Evolutionary conservation across 2,113 vertebrate genomes (phyloP).

Genomic region (Plecturocebus donacophilus): DNA sequence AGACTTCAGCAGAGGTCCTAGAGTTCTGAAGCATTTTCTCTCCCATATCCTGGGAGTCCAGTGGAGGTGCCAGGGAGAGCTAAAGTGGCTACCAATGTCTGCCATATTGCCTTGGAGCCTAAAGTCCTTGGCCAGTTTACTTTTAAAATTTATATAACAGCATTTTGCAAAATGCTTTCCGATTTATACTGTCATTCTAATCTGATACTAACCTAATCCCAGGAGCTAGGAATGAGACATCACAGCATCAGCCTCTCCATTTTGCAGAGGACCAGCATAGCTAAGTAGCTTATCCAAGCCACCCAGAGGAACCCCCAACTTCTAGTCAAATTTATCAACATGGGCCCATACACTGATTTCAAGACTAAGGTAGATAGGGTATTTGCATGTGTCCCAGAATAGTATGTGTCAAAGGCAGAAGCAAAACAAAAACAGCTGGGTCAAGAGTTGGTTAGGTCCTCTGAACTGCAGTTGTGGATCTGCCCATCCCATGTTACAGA

Average conservation of each 20-base stretch:
- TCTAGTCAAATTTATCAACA: neutral
- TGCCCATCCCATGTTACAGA: neutral
- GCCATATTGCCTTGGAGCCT: neutral
- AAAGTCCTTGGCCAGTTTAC: neutral
- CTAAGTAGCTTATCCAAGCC: neutral
- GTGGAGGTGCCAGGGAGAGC: neutral
- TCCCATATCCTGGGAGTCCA: neutral
- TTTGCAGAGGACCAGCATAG: neutral
- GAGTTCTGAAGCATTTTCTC: neutral
- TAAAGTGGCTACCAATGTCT: neutral
- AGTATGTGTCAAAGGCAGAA: neutral
- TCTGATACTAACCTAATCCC: neutral
- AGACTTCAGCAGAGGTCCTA: neutral
- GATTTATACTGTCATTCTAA: neutral
- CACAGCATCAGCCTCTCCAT: neutral
- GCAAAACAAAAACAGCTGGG: neutral
- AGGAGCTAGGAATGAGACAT: neutral
- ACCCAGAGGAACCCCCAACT: neutral
- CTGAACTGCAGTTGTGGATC: neutral
- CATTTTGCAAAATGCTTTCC: neutral
- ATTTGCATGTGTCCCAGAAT: neutral
- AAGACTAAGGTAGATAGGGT: neutral
- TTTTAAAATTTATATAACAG: neutral
- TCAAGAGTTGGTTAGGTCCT: neutral
- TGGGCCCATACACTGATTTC: neutral